phyloP scores from a whole-genome alignment of 1,140 invertebrate species.

The Drosophila nigromelanica region DNA sequence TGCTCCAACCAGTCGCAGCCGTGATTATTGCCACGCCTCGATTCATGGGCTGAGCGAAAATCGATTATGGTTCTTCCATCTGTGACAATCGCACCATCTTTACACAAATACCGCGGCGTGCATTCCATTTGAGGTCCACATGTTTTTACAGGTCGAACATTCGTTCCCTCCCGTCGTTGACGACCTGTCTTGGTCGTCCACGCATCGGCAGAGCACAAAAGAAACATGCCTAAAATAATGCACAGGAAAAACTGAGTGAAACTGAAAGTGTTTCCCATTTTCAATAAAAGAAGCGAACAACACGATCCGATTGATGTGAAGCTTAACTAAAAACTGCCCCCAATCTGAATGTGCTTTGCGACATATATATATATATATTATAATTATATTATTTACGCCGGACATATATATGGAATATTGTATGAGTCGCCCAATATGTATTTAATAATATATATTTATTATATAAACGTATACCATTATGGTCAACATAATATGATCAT shows the following conservation, averaged over 20 bases:
- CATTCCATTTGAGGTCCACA: slow-evolving; percentile 14
- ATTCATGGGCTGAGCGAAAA: not conserved
- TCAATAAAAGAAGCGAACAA: not conserved
- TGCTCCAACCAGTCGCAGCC: not conserved
- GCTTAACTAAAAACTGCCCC: not conserved
- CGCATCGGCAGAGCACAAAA: not conserved
- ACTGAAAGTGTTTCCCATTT: not conserved
- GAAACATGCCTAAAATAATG: not conserved
- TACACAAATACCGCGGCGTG: slow-evolving; percentile 6
- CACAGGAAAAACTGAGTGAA: not conserved
- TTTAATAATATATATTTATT: too few relatives aligned
- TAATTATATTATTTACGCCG: not conserved
- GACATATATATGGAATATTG: not conserved
- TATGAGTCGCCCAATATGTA: too few relatives aligned
- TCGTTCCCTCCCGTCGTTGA: too few relatives aligned
- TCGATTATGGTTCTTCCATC: slow-evolving; percentile 9
- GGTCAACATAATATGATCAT: too few relatives aligned
- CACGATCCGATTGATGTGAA: not conserved
- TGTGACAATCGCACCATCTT: not conserved
- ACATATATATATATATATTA: not conserved
- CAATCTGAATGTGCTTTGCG: too few relatives aligned
- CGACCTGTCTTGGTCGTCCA: too few relatives aligned
- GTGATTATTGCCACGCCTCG: not conserved
- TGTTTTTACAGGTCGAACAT: not conserved
- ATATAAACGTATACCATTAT: too few relatives aligned